These are phyloP conservation scores for Podabrus alpinus DNA, from an alignment of 2,888 invertebrate species.

Conservation along the genomic window DNA sequence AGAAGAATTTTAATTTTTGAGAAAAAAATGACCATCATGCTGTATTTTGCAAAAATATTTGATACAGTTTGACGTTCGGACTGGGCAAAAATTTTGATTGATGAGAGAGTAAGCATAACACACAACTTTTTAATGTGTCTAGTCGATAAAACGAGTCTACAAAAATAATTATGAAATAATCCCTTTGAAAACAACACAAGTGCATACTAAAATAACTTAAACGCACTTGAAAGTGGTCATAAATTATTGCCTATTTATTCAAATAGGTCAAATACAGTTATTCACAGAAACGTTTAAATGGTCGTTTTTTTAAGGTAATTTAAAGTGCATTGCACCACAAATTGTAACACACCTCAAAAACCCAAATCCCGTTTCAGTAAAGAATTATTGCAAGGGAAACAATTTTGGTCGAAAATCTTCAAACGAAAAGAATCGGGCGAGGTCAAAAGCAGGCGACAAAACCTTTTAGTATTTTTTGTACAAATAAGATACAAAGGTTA, in stretches of 20 bases:
- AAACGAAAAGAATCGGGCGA: constrained; percentile 33
- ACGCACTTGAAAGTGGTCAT: constrained; percentile 37
- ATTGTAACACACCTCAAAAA: constrained; percentile 45
- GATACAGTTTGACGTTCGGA: background rate
- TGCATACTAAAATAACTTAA: constrained; percentile 22
- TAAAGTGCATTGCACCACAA: constrained; percentile 49
- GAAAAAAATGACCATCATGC: background rate
- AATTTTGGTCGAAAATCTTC: constrained; percentile 39
- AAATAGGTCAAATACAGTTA: constrained; percentile 51
- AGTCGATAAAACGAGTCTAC: background rate
- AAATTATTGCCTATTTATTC: constrained; percentile 50
- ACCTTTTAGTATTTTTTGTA: constrained; percentile 28
- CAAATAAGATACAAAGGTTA: constrained; percentile 28
- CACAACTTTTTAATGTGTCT: background rate
- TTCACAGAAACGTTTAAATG: constrained; percentile 42
- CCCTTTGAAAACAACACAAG: background rate
- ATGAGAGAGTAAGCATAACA: background rate
- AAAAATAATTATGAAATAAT: background rate
- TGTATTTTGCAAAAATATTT: background rate
- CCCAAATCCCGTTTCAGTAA: constrained; percentile 45
- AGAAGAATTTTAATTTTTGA: background rate
- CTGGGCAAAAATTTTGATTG: background rate
- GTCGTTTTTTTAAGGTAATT: constrained; percentile 44
- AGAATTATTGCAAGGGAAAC: constrained; percentile 51
- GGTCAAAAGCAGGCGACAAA: constrained; percentile 22